These are phyloP conservation scores for Cryptophagus acutangulus DNA, from an alignment of 2,888 invertebrate genomes.

Conservation along the genomic window DNA sequence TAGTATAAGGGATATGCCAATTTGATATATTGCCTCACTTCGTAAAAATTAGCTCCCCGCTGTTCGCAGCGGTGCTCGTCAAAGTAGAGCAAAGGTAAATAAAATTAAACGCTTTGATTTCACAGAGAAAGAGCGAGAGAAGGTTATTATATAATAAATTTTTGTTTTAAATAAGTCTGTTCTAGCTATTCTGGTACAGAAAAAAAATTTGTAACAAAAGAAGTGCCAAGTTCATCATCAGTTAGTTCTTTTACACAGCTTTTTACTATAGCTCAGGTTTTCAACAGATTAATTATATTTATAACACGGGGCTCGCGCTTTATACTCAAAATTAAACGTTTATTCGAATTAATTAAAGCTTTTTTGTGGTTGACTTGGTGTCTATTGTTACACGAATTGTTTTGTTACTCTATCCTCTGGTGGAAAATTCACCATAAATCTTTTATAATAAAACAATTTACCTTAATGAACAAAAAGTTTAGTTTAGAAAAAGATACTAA, in stretches of 20 bases:
- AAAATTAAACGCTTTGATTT: constrained; percentile 6
- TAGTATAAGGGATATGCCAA: constrained; percentile 25
- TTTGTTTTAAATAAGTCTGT: constrained; percentile 1
- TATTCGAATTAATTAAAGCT: constrained; percentile 35
- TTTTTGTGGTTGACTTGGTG: constrained; percentile 17
- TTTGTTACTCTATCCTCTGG: too few relatives aligned
- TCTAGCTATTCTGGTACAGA: neutral
- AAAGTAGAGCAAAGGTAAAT: constrained; percentile 17
- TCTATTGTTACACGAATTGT: constrained; percentile 10
- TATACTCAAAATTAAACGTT: constrained; percentile 38
- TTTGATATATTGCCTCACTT: constrained; percentile 34
- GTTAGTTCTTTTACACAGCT: constrained; percentile 35
- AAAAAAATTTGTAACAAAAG: constrained; percentile 28
- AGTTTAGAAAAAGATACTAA: too few relatives aligned
- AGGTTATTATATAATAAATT: neutral
- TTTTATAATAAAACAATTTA: too few relatives aligned
- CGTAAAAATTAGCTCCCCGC: constrained; percentile 29
- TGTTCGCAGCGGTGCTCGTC: constrained; percentile 23
- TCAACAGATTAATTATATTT: constrained; percentile 36
- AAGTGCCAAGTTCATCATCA: constrained; percentile 35
- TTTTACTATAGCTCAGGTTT: constrained; percentile 31
- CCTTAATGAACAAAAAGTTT: too few relatives aligned
- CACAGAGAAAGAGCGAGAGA: too few relatives aligned
- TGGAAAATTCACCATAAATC: constrained; percentile 6
- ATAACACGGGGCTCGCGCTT: constrained; percentile 29